Conservation (phyloP, 1,140 invertebrate species). For the Lepidotrigona ventralis region DNA sequence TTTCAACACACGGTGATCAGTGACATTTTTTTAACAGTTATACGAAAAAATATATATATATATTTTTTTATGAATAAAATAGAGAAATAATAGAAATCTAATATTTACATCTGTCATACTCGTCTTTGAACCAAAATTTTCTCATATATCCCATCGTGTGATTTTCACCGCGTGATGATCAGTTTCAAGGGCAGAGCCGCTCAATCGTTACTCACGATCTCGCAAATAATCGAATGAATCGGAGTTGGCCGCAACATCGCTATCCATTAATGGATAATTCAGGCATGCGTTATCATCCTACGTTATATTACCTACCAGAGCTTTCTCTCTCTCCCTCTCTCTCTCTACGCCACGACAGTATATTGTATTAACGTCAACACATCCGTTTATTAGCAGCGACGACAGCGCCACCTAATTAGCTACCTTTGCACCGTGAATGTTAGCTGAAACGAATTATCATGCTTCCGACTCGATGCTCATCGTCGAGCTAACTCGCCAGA, state of each 20-base stretch:
- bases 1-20: too few species aligned
- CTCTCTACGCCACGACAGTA: constrained; percentile 37
- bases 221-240: constrained; percentile 74
- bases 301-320: constrained; percentile 33
- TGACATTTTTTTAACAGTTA: too few species aligned
- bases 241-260: constrained; percentile 68
- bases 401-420: constrained; percentile 62
- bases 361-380: constrained; percentile 63
- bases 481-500: constrained; percentile 14
- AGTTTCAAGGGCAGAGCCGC: background rate
- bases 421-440: constrained; percentile 45
- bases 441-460: constrained; percentile 55
- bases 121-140: too few species aligned
- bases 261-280: constrained; percentile 74
- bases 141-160: too few species aligned
- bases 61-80: too few species aligned
- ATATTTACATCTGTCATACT: too few species aligned
- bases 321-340: constrained; percentile 15
- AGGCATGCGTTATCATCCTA: constrained; percentile 48
- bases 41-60: too few species aligned
- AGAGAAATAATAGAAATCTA: too few species aligned
- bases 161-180: too few species aligned
- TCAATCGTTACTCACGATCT: constrained; percentile 37
- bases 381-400: constrained; percentile 72
- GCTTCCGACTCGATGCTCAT: constrained; percentile 32